Evolutionary conservation across 2,888 invertebrate genomes (phyloP).

Genomic region (Lepidocyrtinus sp.): DNA sequence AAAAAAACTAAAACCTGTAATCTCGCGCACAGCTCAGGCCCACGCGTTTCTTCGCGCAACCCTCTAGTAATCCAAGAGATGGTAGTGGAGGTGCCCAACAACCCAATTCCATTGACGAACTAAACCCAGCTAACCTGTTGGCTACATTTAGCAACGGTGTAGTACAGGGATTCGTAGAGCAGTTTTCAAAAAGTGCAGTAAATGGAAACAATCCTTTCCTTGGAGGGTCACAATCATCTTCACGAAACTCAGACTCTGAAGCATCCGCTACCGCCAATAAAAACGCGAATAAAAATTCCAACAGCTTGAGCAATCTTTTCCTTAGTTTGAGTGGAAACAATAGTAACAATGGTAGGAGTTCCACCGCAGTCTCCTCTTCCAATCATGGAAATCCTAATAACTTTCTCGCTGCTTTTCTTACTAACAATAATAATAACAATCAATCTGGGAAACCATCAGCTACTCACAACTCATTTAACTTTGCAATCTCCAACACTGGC

Average conservation of each 20-base stretch:
- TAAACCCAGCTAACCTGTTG: constrained; percentile 64
- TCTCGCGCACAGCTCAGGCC: constrained; percentile 40
- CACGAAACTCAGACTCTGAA: not conserved
- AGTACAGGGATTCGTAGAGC: constrained; percentile 68
- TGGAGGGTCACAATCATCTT: not conserved
- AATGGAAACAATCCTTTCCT: not conserved
- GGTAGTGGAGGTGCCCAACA: not conserved
- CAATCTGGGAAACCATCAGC: not conserved
- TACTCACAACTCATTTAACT: constrained; percentile 29
- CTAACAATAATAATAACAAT: constrained; percentile 17
- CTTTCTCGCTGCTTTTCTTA: constrained; percentile 42
- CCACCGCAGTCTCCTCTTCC: not conserved
- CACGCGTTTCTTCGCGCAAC: constrained; percentile 39
- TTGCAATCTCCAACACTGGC: not conserved
- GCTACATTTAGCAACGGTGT: constrained; percentile 67
- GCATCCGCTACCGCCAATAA: not conserved
- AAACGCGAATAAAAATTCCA: constrained; percentile 20
- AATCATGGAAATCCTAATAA: too few relatives aligned
- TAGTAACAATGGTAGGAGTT: not conserved
- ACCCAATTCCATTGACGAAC: constrained; percentile 44
- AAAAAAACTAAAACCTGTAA: too few relatives aligned
- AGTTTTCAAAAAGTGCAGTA: constrained; percentile 51
- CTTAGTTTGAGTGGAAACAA: constrained; percentile 36
- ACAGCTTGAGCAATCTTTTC: constrained; percentile 41
- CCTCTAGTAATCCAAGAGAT: not conserved